A percentile compares a stretch with the other conserved stretches of the same genome.
These are phyloP conservation scores for Malurus splendens DNA, from an alignment of 2,797 vertebrate species.

Conservation along the genomic window DNA sequence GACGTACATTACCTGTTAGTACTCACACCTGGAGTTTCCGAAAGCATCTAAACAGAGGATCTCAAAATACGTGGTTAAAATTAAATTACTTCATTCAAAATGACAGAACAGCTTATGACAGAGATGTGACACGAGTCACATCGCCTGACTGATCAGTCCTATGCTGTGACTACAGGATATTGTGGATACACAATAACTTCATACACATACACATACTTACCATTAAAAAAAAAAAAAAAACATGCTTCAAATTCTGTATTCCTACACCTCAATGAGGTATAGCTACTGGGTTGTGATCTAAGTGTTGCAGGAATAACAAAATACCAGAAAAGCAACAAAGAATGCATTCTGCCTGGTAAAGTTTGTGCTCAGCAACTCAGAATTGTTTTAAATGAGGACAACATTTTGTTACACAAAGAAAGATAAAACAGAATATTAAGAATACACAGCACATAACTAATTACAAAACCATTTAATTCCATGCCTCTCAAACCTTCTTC, in stretches of 20 bases:
- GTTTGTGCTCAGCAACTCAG: background rate
- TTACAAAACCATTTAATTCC: background rate
- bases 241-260: background rate
- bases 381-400: background rate
- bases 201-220: background rate
- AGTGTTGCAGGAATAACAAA: background rate
- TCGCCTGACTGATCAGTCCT: background rate
- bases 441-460: constrained; percentile 7
- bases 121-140: background rate
- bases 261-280: background rate
- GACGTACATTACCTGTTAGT: constrained; percentile 10
- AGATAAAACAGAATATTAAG: background rate
- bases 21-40: constrained; percentile 12
- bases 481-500: constrained; percentile 6
- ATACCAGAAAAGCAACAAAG: background rate
- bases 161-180: background rate
- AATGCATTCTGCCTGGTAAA: background rate
- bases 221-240: background rate
- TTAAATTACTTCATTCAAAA: constrained; percentile 8
- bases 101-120: constrained; percentile 17
- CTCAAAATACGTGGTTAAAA: constrained; percentile 32
- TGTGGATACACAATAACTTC: background rate
- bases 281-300: background rate
- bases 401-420: background rate
- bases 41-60: constrained; percentile 50